Evolutionary conservation across 2,113 vertebrate genomes (phyloP).

Genomic region (Globicephala melas): DNA sequence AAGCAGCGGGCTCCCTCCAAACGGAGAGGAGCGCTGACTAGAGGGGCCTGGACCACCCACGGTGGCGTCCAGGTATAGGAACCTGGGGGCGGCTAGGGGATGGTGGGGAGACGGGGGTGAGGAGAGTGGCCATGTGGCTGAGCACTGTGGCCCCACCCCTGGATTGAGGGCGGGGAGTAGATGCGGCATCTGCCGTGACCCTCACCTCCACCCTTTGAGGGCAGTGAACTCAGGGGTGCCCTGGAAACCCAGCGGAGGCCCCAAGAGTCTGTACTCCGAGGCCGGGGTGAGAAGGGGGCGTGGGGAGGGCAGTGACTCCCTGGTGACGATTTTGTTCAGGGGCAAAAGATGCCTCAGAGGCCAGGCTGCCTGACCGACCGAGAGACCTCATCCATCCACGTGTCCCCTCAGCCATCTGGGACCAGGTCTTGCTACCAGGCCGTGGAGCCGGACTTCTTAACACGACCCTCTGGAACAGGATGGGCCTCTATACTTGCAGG

Average conservation of each 20-base stretch:
- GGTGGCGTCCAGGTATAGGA: background rate
- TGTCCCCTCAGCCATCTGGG: background rate
- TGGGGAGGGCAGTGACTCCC: background rate
- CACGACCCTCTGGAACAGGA: accelerated
- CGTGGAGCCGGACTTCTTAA: too few species aligned
- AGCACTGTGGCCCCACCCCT: accelerated
- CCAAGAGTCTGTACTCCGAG: background rate
- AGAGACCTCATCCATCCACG: accelerated
- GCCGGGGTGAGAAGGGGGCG: too few species aligned
- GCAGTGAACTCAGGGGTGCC: background rate
- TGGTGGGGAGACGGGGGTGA: accelerated
- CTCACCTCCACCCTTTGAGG: background rate
- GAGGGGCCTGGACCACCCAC: background rate
- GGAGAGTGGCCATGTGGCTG: accelerated
- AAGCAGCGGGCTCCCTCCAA: background rate
- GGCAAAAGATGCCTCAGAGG: background rate
- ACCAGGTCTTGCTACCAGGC: background rate
- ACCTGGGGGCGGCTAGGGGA: accelerated
- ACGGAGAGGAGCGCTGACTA: accelerated
- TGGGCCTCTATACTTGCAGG: background rate
- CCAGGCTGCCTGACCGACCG: background rate
- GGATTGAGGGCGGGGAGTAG: background rate
- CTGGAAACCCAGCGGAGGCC: background rate
- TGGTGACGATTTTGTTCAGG: background rate
- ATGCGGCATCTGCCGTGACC: accelerated